phyloP scores from a whole-genome alignment of 2,888 invertebrate genomes.

The Callimorpha dominula region DNA sequence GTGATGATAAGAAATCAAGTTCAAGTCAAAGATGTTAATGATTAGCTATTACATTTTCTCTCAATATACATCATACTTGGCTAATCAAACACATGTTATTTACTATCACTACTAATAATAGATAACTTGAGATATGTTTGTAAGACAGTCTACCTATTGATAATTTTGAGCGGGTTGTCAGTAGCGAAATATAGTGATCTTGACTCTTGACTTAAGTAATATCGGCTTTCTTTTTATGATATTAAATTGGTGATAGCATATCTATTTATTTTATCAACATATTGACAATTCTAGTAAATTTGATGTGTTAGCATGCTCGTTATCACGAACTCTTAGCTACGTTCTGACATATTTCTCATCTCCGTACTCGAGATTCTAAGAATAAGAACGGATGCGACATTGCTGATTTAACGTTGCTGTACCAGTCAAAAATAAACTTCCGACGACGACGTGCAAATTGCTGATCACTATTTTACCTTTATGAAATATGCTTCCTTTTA shows the following conservation, averaged over 20 bases:
- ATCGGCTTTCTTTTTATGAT: background rate
- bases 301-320: background rate
- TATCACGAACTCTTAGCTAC: slow-evolving; percentile 18
- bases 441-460: background rate
- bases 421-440: background rate
- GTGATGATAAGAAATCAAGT: background rate
- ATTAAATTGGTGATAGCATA: background rate
- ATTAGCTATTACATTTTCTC: too few relatives aligned
- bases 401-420: slow-evolving; percentile 7
- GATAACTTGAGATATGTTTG: background rate
- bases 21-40: background rate
- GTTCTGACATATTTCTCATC: slow-evolving; percentile 32
- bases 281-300: slow-evolving; percentile 6
- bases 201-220: background rate
- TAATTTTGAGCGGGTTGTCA: background rate
- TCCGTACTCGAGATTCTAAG: slow-evolving; percentile 25
- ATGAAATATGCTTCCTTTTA: background rate
- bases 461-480: background rate
- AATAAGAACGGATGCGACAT: slow-evolving; percentile 33
- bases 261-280: slow-evolving; percentile 4
- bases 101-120: background rate
- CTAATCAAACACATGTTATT: background rate
- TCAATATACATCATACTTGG: background rate
- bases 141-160: too few relatives aligned
- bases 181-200: background rate